These are phyloP conservation scores for Megalopta genalis DNA, from an alignment of 1,140 invertebrate species.

Conservation along the genomic window DNA sequence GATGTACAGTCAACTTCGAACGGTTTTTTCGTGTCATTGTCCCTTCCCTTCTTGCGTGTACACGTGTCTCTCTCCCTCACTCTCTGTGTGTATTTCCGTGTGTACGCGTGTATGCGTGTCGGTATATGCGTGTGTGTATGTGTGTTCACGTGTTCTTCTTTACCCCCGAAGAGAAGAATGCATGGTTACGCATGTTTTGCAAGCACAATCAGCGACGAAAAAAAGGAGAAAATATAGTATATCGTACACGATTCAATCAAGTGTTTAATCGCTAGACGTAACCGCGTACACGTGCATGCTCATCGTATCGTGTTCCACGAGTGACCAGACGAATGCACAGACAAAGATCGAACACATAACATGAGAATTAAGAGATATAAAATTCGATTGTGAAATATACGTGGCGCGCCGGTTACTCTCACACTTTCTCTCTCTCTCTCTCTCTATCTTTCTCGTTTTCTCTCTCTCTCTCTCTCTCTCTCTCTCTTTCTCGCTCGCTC, in stretches of 20 bases:
- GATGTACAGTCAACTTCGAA: neutral
- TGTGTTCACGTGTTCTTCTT: too few relatives aligned
- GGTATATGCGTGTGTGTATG: too few relatives aligned
- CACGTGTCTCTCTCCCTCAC: neutral
- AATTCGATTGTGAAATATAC: constrained; percentile 55
- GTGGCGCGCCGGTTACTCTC: neutral
- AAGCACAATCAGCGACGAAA: constrained; percentile 36
- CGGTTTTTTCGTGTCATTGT: neutral
- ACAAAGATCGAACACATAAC: constrained; percentile 63
- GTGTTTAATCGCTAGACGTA: constrained; percentile 29
- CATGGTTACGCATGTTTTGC: constrained; percentile 23
- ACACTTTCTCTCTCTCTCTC: neutral
- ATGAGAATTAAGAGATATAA: constrained; percentile 61
- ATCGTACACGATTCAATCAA: constrained; percentile 21
- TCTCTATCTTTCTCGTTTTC: neutral
- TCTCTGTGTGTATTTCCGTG: too few relatives aligned
- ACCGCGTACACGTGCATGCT: constrained; percentile 56
- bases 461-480: neutral
- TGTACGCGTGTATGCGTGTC: too few relatives aligned
- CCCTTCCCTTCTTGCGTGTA: neutral
- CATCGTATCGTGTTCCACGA: constrained; percentile 51
- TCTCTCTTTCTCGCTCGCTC: neutral
- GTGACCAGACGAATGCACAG: constrained; percentile 49
- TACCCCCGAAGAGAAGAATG: neutral
- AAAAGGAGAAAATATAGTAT: constrained; percentile 1